These are phyloP conservation scores for Tapirus terrestris DNA, from an alignment of 2,113 vertebrate species.

Conservation along the genomic window DNA sequence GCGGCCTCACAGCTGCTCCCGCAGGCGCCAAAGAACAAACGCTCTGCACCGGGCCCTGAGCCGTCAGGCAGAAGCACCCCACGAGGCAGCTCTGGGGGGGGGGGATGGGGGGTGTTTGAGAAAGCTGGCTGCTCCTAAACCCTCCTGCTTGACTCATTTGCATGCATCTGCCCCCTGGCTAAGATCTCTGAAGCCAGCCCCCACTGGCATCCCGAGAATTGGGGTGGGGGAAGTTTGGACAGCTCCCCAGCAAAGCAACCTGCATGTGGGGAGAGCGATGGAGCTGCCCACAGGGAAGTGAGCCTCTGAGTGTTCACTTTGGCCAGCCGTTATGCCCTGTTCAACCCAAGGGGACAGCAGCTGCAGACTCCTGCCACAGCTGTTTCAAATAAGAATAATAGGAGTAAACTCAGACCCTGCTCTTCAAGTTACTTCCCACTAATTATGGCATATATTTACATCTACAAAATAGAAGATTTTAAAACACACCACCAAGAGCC, in stretches of 20 bases:
- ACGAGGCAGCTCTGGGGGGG: not conserved
- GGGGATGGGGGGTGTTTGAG: not conserved
- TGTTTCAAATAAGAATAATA: slow-evolving; percentile 89
- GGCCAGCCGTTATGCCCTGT: slow-evolving; percentile 75
- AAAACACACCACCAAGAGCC: slow-evolving; percentile 84
- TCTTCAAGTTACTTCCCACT: slow-evolving; percentile 87
- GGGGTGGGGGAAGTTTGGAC: not conserved
- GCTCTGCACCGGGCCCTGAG: not conserved
- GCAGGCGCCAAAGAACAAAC: slow-evolving; percentile 56
- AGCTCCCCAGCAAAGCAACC: not conserved
- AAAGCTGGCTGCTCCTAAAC: slow-evolving; percentile 41
- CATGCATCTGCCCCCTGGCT: slow-evolving; percentile 78
- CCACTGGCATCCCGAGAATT: not conserved
- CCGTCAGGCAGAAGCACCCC: slow-evolving; percentile 37
- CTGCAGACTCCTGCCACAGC: slow-evolving; percentile 85
- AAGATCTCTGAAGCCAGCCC: not conserved
- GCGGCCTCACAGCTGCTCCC: slow-evolving; percentile 79
- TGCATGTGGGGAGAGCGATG: not conserved
- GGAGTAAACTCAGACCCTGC: slow-evolving; percentile 84
- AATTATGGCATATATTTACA: slow-evolving; percentile 92
- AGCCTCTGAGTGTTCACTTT: slow-evolving; percentile 76
- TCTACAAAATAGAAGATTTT: slow-evolving; percentile 87
- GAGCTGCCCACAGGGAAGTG: not conserved
- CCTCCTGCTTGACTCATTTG: slow-evolving; percentile 66
- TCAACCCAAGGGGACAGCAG: slow-evolving; percentile 79